Evolutionary conservation across 2,797 vertebrate genomes (phyloP).

Genomic region (Ctenochaetus hawaiiensis): DNA sequence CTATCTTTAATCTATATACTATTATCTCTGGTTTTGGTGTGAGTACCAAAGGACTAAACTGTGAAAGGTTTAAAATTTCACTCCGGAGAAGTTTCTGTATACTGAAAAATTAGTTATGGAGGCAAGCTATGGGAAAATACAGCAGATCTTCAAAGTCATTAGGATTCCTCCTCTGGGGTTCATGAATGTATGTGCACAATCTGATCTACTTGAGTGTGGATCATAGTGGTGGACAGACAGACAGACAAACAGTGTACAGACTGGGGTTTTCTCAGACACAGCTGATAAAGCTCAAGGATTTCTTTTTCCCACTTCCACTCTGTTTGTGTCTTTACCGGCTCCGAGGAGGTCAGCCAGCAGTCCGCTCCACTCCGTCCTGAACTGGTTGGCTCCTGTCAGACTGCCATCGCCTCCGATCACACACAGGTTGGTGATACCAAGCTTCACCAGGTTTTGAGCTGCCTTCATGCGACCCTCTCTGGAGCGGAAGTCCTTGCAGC

Average conservation of each 20-base stretch:
- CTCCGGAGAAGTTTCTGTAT: too few relatives aligned
- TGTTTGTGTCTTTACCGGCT: constrained; percentile 79
- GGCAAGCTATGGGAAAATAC: not conserved
- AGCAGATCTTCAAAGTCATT: not conserved
- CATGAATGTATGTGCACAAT: not conserved
- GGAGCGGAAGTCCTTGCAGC: constrained; percentile 91
- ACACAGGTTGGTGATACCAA: constrained; percentile 94
- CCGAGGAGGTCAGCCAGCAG: constrained; percentile 89
- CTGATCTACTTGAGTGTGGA: not conserved
- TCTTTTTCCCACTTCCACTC: accelerated
- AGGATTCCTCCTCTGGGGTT: not conserved
- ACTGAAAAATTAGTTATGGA: too few relatives aligned
- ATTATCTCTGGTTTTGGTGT: too few relatives aligned
- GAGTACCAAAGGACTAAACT: too few relatives aligned
- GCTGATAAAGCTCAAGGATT: constrained; percentile 16
- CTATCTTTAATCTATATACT: too few relatives aligned
- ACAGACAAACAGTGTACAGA: not conserved
- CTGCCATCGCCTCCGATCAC: constrained; percentile 98
- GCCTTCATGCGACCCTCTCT: constrained; percentile 93
- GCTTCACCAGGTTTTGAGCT: constrained; percentile 89
- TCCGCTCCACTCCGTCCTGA: constrained; percentile 93
- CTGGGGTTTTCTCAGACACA: not conserved
- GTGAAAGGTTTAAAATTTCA: too few relatives aligned
- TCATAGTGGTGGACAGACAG: not conserved
- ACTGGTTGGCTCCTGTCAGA: constrained; percentile 95